These are phyloP conservation scores for Hipposideros larvatus DNA, from an alignment of 2,797 vertebrate species.

Conservation along the genomic window DNA sequence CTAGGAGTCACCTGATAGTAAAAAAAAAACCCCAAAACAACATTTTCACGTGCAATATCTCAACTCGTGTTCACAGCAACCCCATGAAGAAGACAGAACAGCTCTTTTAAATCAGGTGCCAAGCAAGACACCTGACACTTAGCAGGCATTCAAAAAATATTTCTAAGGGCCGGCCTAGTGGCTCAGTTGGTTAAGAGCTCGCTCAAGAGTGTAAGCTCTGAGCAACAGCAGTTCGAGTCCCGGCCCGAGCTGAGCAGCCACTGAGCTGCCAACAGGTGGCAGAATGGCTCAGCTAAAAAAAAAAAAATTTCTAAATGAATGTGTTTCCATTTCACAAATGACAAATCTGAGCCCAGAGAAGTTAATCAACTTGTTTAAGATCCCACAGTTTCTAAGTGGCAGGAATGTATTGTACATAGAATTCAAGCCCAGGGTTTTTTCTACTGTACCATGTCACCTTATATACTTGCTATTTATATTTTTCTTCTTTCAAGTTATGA, in stretches of 20 bases:
- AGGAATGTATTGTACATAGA: not conserved
- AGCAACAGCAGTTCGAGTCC: too few relatives aligned
- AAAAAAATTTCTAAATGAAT: not conserved
- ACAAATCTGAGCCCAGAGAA: not conserved
- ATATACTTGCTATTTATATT: not conserved
- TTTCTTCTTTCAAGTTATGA: slow-evolving; percentile 8
- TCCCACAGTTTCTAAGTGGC: not conserved
- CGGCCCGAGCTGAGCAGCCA: too few relatives aligned
- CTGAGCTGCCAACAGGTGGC: too few relatives aligned
- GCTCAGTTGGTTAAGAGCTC: too few relatives aligned
- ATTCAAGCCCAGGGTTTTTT: not conserved
- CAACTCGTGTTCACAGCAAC: not conserved
- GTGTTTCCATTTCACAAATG: not conserved
- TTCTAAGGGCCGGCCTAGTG: not conserved
- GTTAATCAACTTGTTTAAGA: not conserved
- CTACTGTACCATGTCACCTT: not conserved
- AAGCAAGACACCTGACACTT: not conserved
- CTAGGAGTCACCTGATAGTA: not conserved
- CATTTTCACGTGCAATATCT: not conserved
- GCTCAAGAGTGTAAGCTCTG: too few relatives aligned
- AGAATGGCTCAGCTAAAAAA: too few relatives aligned
- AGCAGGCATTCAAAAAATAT: not conserved
- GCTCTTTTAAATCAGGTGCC: not conserved
- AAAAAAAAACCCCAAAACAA: not conserved
- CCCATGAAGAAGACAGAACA: not conserved